A percentile compares a stretch with the other conserved stretches of the same genome.
These are phyloP conservation scores for Gerosis bhagava DNA, from an alignment of 2,888 invertebrate species.

Conservation along the genomic window DNA sequence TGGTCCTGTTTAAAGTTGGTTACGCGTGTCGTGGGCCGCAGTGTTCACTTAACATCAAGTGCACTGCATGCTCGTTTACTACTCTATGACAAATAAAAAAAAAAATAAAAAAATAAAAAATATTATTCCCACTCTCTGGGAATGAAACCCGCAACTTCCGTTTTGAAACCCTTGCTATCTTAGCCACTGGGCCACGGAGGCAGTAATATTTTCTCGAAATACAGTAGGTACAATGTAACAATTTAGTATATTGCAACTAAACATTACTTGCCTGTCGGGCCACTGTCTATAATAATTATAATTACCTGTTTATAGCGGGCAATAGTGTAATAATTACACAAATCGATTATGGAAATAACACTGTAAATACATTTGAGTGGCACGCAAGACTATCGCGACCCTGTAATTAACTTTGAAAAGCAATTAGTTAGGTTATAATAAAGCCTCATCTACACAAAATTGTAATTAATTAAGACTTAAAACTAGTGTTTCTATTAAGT, in stretches of 20 bases:
- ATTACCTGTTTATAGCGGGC: conserved; percentile 31
- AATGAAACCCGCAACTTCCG: too few species aligned
- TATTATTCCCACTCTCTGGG: too few species aligned
- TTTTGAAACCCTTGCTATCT: too few species aligned
- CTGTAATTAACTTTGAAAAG: conserved; percentile 35
- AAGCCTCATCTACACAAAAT: conserved; percentile 3
- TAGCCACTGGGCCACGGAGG: too few species aligned
- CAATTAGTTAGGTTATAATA: conserved; percentile 19
- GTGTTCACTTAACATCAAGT: too few species aligned
- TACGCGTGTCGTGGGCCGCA: too few species aligned
- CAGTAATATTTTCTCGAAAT: too few species aligned
- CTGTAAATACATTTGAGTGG: conserved; percentile 31
- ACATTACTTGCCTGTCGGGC: conserved; percentile 4
- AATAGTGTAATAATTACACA: conserved; percentile 31
- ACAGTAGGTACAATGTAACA: conserved; percentile 10
- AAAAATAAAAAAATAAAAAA: too few species aligned
- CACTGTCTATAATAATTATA: conserved; percentile 13
- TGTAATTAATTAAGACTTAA: neutral
- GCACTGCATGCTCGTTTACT: too few species aligned
- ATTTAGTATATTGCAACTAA: conserved; percentile 10
- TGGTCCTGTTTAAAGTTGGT: too few species aligned
- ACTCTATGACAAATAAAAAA: too few species aligned
- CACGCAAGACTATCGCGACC: conserved; percentile 42
- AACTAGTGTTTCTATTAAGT: neutral
- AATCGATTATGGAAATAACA: conserved; percentile 24